Evolutionary conservation across 2,888 invertebrate genomes (phyloP).

Genomic region (Hirudinaria manillensis): DNA sequence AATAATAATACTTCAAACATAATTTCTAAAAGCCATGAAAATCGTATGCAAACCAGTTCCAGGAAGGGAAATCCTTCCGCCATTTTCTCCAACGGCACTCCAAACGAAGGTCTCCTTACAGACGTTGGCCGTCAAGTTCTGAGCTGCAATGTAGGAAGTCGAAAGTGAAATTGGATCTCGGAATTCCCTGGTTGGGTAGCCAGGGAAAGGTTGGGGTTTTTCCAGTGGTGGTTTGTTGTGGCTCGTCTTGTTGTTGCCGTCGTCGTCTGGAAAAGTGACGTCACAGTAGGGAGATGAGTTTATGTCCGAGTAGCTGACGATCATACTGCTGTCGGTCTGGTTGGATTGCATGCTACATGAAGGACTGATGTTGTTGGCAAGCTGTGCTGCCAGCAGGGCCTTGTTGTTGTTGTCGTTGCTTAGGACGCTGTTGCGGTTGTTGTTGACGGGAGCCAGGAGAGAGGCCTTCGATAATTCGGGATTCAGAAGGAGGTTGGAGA

Average conservation of each 20-base stretch:
- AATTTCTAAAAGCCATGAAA: too few species aligned
- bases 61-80: slow-evolving; percentile 1
- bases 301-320: slow-evolving; percentile 18
- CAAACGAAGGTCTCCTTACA: slow-evolving; percentile 13
- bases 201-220: background rate
- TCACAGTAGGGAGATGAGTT: slow-evolving; percentile 22
- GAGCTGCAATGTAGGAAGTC: slow-evolving; percentile 6
- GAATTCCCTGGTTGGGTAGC: background rate
- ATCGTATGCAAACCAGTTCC: too few species aligned
- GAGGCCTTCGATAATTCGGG: slow-evolving; percentile 22
- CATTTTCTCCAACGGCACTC: slow-evolving; percentile 14
- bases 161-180: background rate
- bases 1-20: too few species aligned
- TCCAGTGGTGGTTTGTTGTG: background rate
- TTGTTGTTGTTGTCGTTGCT: slow-evolving; percentile 21
- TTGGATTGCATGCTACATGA: slow-evolving; percentile 28
- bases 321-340: slow-evolving; percentile 20
- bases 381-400: background rate
- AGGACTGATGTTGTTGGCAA: slow-evolving; percentile 19
- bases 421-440: slow-evolving; percentile 11
- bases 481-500: slow-evolving; percentile 28
- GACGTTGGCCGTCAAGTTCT: slow-evolving; percentile 17
- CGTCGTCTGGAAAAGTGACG: slow-evolving; percentile 13
- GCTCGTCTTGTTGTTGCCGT: slow-evolving; percentile 12
- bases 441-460: background rate